These are phyloP conservation scores for Intellagama lesueurii DNA, from an alignment of 2,797 vertebrate genomes.

Conservation along the genomic window DNA sequence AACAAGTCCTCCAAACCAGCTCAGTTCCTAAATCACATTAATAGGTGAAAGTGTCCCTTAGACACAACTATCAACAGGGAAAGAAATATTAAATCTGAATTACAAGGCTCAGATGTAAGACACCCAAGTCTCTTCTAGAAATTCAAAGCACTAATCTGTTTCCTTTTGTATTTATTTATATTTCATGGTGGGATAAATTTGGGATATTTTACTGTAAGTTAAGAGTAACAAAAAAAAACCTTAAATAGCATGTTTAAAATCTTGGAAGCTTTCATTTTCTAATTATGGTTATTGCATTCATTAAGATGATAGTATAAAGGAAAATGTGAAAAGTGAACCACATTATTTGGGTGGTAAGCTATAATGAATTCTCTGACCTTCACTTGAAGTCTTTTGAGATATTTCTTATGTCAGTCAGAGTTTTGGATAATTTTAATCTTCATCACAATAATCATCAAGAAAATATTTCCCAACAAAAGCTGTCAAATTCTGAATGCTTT, in stretches of 20 bases:
- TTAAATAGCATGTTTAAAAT: not conserved
- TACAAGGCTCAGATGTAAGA: slow-evolving; percentile 5
- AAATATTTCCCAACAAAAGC: slow-evolving; percentile 42
- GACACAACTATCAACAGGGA: not conserved
- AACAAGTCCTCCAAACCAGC: slow-evolving; percentile 75
- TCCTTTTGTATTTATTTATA: not conserved
- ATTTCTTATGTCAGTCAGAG: slow-evolving; percentile 53
- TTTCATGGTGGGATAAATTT: not conserved
- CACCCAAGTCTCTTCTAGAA: not conserved
- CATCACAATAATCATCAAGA: slow-evolving; percentile 59
- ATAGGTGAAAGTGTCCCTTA: slow-evolving; percentile 15
- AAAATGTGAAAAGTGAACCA: not conserved
- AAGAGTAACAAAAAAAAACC: not conserved
- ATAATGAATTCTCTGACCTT: slow-evolving; percentile 62
- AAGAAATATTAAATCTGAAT: not conserved
- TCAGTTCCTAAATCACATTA: slow-evolving; percentile 61
- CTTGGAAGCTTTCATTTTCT: not conserved
- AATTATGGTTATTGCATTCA: not conserved
- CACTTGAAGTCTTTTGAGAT: slow-evolving; percentile 63
- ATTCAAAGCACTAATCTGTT: slow-evolving; percentile 21
- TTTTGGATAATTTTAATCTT: slow-evolving; percentile 63
- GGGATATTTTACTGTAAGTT: not conserved
- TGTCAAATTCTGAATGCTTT: slow-evolving; percentile 52
- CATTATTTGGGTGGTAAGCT: not conserved
- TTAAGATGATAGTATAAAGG: not conserved